Conservation (phyloP, 2,113 vertebrate genomes). For the Gobius niger region DNA sequence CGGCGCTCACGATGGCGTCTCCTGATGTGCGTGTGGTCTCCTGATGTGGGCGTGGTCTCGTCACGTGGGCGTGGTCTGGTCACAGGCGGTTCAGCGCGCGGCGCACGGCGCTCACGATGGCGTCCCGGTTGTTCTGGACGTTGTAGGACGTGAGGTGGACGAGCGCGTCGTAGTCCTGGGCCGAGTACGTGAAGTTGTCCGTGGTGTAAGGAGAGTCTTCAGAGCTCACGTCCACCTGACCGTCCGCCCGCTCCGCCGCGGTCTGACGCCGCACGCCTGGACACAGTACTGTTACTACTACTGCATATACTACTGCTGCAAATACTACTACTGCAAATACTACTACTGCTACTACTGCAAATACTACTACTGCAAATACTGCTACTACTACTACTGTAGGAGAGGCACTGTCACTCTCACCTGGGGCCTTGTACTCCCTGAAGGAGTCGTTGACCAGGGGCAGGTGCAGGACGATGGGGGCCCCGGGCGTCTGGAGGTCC, state of each 20-base stretch:
- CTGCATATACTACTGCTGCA: too few relatives aligned
- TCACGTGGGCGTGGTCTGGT: too few relatives aligned
- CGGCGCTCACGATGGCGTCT: background rate
- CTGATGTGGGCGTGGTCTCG: too few relatives aligned
- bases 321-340: too few relatives aligned
- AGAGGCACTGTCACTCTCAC: too few relatives aligned
- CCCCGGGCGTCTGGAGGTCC: background rate
- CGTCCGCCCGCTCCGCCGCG: background rate
- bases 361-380: too few relatives aligned
- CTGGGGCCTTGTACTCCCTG: background rate
- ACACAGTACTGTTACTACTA: background rate
- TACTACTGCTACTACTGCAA: too few relatives aligned
- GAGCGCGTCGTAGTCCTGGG: background rate
- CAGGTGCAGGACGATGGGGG: constrained; percentile 3
- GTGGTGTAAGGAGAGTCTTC: background rate
- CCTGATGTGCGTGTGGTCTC: too few relatives aligned
- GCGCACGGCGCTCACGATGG: background rate
- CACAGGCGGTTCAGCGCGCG: background rate
- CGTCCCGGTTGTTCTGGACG: background rate
- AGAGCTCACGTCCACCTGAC: background rate
- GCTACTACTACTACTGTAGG: too few relatives aligned
- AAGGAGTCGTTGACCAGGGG: constrained; percentile 3
- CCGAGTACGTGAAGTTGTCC: background rate
- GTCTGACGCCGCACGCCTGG: background rate
- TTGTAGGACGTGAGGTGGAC: background rate